A percentile compares a stretch with the other conserved stretches of the same genome.
Evolutionary conservation across 2,888 invertebrate genomes (phyloP).

Genomic region (Melanostoma mellinum): DNA sequence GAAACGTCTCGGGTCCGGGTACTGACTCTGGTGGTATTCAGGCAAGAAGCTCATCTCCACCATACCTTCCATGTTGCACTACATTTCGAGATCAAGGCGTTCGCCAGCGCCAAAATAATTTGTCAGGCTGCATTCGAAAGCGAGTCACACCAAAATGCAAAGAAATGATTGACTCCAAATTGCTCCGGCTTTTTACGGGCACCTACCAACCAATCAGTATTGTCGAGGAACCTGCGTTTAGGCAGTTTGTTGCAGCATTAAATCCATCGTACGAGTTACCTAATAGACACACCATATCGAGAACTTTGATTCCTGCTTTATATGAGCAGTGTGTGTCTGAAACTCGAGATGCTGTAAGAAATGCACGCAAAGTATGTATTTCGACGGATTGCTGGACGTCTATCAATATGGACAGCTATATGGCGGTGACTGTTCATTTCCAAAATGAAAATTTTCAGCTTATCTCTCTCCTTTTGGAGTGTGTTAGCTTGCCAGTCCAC

Average conservation of each 20-base stretch:
- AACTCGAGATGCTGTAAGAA: neutral
- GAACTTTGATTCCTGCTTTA: neutral
- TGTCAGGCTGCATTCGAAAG: too few relatives aligned
- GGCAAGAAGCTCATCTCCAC: too few relatives aligned
- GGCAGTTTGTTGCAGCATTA: conserved; percentile 39
- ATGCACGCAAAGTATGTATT: conserved; percentile 1
- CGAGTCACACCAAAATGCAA: too few relatives aligned
- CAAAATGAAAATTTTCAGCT: conserved; percentile 12
- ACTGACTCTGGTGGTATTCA: too few relatives aligned
- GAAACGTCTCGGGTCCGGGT: too few relatives aligned
- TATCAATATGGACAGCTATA: conserved; percentile 24
- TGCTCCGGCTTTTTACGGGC: too few relatives aligned
- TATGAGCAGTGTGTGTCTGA: conserved; percentile 23
- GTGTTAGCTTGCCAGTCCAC: conserved; percentile 7
- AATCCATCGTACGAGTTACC: conserved; percentile 29
- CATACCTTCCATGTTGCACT: too few relatives aligned
- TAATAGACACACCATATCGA: conserved; percentile 4
- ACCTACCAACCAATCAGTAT: conserved; percentile 19
- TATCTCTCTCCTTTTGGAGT: neutral
- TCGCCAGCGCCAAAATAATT: too few relatives aligned
- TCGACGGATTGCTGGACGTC: conserved; percentile 48
- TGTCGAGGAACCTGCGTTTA: conserved; percentile 29
- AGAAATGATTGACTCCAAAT: too few relatives aligned
- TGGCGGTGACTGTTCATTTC: conserved; percentile 35
- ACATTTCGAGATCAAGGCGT: too few relatives aligned